phyloP scores from a whole-genome alignment of 2,113 vertebrate genomes.

The Barnardius zonarius region DNA sequence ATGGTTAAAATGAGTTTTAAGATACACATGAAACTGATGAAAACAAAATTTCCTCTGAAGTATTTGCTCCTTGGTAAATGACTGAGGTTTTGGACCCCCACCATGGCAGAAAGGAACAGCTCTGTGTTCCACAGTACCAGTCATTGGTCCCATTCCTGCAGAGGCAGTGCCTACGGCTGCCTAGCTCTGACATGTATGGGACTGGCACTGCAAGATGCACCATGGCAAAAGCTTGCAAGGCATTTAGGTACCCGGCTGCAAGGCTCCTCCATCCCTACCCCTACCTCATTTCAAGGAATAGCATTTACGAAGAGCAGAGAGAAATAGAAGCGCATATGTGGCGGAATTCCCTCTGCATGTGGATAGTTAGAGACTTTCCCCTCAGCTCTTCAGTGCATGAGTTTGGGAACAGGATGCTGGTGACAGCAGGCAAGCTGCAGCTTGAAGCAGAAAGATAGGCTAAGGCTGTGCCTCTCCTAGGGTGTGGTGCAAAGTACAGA shows the following conservation, averaged over 20 bases:
- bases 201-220: background rate
- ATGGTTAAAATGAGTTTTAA: background rate
- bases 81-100: background rate
- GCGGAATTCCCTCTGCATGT: fast-evolving
- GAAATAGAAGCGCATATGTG: fast-evolving
- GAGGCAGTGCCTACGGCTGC: fast-evolving
- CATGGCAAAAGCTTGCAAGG: background rate
- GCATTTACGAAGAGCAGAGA: background rate
- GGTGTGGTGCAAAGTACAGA: fast-evolving
- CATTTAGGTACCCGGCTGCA: background rate
- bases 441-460: background rate
- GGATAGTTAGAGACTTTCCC: background rate
- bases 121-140: background rate
- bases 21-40: background rate
- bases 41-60: background rate
- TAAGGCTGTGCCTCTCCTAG: fast-evolving
- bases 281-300: background rate
- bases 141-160: fast-evolving
- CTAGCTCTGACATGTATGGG: fast-evolving
- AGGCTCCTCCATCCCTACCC: background rate
- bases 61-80: background rate
- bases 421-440: background rate
- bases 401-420: background rate
- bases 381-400: background rate
- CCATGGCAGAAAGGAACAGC: background rate